Percentiles rank a stretch among this genome's conserved stretches.
These are phyloP conservation scores for Eupithecia vulgata DNA, from an alignment of 2,888 invertebrate genomes.

Conservation along the genomic window DNA sequence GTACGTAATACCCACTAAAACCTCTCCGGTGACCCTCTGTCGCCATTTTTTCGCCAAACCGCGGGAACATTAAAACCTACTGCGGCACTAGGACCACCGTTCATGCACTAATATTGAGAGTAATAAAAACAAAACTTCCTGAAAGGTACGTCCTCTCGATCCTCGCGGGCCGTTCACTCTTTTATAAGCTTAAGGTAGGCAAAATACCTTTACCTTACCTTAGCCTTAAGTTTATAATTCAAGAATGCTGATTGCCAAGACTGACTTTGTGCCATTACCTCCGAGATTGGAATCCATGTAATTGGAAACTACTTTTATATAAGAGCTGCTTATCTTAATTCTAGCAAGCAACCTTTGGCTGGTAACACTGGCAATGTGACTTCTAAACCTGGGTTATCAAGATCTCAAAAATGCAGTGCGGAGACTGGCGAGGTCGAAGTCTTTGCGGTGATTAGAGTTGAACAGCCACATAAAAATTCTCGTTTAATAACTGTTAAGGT, in stretches of 20 bases:
- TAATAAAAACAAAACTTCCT: too few species aligned
- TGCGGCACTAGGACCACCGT: too few species aligned
- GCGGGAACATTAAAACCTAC: too few species aligned
- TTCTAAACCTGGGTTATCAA: background rate
- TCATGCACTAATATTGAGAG: too few species aligned
- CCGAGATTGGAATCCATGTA: background rate
- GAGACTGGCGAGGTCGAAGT: conserved; percentile 3
- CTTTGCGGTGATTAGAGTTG: conserved; percentile 30
- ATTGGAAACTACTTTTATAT: background rate
- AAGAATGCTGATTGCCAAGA: background rate
- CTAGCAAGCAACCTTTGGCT: background rate
- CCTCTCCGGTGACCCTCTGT: too few species aligned
- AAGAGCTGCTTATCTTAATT: background rate
- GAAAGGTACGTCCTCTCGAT: too few species aligned
- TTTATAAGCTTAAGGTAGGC: background rate
- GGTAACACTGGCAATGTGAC: background rate
- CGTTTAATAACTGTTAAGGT: conserved; percentile 58
- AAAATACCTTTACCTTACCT: background rate
- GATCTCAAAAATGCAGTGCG: conserved; percentile 11
- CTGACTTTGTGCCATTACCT: background rate
- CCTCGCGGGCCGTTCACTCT: too few species aligned
- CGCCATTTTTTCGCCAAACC: too few species aligned
- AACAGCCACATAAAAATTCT: conserved; percentile 43
- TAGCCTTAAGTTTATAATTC: background rate
- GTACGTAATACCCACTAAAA: too few species aligned